Percentiles rank a stretch among this genome's conserved stretches.
Conservation (phyloP, 2,113 vertebrate species). For the Podiceps cristatus region DNA sequence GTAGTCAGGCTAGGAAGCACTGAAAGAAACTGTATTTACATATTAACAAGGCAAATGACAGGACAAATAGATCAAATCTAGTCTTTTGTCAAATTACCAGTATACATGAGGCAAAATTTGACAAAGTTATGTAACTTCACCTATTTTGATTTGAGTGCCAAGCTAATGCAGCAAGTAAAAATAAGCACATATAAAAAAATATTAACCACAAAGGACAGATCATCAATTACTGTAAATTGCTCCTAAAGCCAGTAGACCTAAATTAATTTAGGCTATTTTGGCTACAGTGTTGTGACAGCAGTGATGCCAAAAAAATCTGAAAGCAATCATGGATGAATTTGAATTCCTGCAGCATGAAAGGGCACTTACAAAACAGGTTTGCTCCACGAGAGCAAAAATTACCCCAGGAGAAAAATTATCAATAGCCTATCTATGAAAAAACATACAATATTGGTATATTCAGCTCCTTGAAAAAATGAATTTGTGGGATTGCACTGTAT, state of each 20-base stretch:
- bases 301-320: background rate
- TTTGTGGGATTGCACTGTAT: background rate
- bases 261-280: constrained; percentile 34
- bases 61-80: background rate
- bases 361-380: background rate
- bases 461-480: background rate
- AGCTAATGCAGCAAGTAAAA: background rate
- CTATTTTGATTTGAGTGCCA: background rate
- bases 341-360: background rate
- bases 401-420: background rate
- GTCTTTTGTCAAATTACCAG: background rate
- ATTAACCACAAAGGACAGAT: background rate
- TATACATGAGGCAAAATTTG: background rate
- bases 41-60: background rate
- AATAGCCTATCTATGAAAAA: background rate
- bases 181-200: background rate
- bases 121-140: background rate
- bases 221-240: background rate
- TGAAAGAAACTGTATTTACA: background rate
- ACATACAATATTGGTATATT: background rate
- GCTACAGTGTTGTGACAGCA: background rate
- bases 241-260: background rate
- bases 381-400: background rate
- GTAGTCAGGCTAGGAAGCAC: background rate
- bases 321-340: background rate